Conservation (phyloP, 2,888 invertebrate species). For the Thyatira batis region DNA sequence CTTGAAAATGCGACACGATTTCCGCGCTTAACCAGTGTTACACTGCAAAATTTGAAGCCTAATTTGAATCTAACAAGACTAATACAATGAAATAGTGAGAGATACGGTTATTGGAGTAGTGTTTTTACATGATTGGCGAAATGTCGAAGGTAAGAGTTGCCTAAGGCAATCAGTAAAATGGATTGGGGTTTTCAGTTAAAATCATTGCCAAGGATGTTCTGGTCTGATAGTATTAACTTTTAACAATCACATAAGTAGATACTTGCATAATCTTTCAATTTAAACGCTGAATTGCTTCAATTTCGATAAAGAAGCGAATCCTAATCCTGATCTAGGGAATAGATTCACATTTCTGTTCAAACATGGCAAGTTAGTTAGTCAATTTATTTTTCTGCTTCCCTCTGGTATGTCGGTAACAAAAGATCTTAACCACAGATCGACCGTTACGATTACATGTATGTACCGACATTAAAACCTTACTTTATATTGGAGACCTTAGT, state of each 20-base stretch:
- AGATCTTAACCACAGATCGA: slow-evolving; percentile 5
- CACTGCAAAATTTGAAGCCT: slow-evolving; percentile 27
- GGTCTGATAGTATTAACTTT: neutral
- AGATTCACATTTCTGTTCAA: no score
- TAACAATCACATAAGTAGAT: neutral
- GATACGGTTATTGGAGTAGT: slow-evolving; percentile 42
- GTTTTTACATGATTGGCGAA: slow-evolving; percentile 47
- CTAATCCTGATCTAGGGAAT: no score
- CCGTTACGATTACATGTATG: neutral
- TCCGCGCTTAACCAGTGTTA: slow-evolving; percentile 53
- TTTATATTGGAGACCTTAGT: neutral
- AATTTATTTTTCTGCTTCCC: slow-evolving; percentile 5
- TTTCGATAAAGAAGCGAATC: no score
- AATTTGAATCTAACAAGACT: slow-evolving; percentile 18
- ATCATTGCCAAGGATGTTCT: slow-evolving; percentile 49
- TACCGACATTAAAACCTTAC: neutral
- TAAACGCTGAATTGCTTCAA: no score
- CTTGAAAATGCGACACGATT: slow-evolving; percentile 61
- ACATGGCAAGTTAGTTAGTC: no score
- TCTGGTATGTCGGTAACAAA: slow-evolving; percentile 25
- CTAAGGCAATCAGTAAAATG: slow-evolving; percentile 30
- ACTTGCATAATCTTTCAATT: neutral
- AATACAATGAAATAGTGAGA: slow-evolving; percentile 54
- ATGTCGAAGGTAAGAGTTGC: slow-evolving; percentile 74
- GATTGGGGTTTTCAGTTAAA: slow-evolving; percentile 36